phyloP scores from a whole-genome alignment of 2,113 vertebrate genomes.

The Marcusenius ussheri region DNA sequence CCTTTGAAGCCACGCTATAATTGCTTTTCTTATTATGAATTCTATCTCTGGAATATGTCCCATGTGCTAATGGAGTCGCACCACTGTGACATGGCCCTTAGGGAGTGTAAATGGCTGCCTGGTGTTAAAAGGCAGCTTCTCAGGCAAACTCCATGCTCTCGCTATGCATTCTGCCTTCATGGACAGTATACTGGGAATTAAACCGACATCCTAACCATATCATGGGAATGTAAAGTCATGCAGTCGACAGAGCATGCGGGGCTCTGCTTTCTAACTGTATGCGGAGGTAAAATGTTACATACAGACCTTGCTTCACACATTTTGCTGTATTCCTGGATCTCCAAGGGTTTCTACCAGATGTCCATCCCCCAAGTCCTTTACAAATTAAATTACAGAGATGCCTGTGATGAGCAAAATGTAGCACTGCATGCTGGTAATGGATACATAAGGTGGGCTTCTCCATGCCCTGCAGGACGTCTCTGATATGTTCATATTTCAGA shows the following conservation, averaged over 20 bases:
- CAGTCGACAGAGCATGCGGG: not conserved
- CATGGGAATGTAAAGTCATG: not conserved
- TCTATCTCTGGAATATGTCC: not conserved
- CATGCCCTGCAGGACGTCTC: not conserved
- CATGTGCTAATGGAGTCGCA: not conserved
- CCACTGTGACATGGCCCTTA: not conserved
- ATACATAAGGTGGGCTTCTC: not conserved
- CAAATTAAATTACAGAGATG: not conserved
- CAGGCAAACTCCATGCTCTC: not conserved
- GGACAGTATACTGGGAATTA: not conserved
- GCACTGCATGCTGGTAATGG: not conserved
- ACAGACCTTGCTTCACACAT: not conserved
- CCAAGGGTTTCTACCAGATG: not conserved
- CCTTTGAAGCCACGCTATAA: not conserved
- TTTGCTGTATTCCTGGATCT: not conserved
- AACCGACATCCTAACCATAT: not conserved
- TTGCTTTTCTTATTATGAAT: conserved; percentile 1
- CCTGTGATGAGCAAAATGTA: not conserved
- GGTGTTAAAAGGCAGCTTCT: not conserved
- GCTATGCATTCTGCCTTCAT: not conserved
- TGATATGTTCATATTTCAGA: not conserved
- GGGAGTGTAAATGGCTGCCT: not conserved
- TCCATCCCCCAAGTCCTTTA: not conserved
- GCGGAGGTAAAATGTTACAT: not conserved
- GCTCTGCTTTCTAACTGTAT: not conserved